Base-by-base conservation (phyloP, 1,140 invertebrate genomes). In the Drosophila kurseongensis region DNA sequence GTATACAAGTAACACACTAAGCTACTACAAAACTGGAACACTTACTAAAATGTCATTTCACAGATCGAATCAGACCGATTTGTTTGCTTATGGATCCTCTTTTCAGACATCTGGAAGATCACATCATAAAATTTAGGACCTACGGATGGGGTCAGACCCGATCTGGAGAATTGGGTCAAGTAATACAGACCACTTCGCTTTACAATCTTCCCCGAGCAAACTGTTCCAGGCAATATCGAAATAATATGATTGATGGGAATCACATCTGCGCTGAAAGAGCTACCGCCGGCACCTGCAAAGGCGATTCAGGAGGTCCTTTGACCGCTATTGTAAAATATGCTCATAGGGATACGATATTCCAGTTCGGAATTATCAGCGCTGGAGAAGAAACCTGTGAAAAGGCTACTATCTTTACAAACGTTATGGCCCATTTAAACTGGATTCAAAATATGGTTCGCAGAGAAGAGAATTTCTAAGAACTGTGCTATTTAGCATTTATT, bases 261-360 rank as follows among this genome's bases (percentile, higher is more conserved):
- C 62, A 65, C 6, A 48, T 65, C 9, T 65, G 62, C 36, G 62
- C 41, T 0, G 35, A 47, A 7, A n/a, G 41, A 0, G 3, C 12
- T 3, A 8, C 4, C 1, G 10, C 10, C 0, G 40, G 42, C 10
- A 47, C 42, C 14, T 65, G 62, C 23, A 59, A 16, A 9, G 62
- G 62, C 5, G 62, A 65, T 7, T 65, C 62, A 12, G 62, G 55
- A 2, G 62, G 62, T 29, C 62, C 62, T 7, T 7, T 65, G 23
- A 9, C 9, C 12, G 62, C 42, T 0, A 29, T 2, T 12, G 27
- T 65, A 6, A 38, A 10, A 4, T 60, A 47, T 38, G 27, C 47
- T 0, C n/a, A 9, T 0, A 7, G n/a, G 5, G 23, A 27, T 3
- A 29, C 10, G 0, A 27, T 16, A 18, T 7, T 40, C 14, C 55